Evolutionary conservation across 1,140 invertebrate species (phyloP).

Genomic region (Carcinoscorpius rotundicauda): DNA sequence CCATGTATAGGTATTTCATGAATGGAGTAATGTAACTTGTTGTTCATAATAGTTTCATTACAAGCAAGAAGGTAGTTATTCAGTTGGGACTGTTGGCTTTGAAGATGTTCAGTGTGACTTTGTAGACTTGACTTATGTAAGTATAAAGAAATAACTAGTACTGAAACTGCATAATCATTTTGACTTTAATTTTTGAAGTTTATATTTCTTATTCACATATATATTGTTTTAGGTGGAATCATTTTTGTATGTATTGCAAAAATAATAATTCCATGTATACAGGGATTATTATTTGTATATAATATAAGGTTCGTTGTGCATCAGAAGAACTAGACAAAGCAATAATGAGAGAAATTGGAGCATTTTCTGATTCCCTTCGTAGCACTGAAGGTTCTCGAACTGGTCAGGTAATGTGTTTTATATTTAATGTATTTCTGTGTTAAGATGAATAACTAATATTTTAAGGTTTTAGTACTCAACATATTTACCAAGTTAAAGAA

Average conservation of each 20-base stretch:
- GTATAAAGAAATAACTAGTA: slow-evolving; percentile 20
- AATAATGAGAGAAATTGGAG: slow-evolving; percentile 65
- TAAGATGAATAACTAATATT: neutral
- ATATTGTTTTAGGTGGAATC: neutral
- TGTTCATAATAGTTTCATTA: slow-evolving; percentile 56
- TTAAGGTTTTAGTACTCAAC: neutral
- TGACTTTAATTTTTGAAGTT: neutral
- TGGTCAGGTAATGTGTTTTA: slow-evolving; percentile 37
- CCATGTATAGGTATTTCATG: neutral
- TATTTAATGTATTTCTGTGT: neutral
- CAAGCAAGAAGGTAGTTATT: slow-evolving; percentile 83
- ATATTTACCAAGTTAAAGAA: too few relatives aligned
- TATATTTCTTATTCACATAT: slow-evolving; percentile 3
- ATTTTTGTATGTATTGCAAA: too few relatives aligned
- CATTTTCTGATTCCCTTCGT: slow-evolving; percentile 71
- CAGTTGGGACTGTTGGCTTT: slow-evolving; percentile 85
- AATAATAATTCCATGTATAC: too few relatives aligned
- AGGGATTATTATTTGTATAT: too few relatives aligned
- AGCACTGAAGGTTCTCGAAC: slow-evolving; percentile 33
- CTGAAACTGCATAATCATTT: too few relatives aligned
- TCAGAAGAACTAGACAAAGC: slow-evolving; percentile 59
- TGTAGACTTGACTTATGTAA: slow-evolving; percentile 89
- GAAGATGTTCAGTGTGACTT: slow-evolving; percentile 95
- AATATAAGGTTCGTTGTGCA: slow-evolving; percentile 59
- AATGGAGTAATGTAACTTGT: slow-evolving; percentile 12